A percentile compares a stretch with the other conserved stretches of the same genome.
phyloP scores from a whole-genome alignment of 1,140 invertebrate species.

The Lordiphosa mommai region DNA sequence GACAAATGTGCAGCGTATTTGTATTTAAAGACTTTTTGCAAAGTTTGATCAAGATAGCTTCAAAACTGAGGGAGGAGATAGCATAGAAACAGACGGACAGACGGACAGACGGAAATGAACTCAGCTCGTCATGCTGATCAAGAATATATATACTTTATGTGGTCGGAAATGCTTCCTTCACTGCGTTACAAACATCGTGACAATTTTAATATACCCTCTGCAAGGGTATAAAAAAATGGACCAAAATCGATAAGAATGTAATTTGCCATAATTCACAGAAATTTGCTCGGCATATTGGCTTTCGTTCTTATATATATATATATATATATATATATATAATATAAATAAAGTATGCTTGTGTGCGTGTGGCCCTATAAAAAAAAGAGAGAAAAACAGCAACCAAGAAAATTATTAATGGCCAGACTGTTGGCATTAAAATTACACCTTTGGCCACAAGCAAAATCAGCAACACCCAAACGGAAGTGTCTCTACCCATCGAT shows the following conservation, averaged over 20 bases:
- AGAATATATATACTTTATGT: no score
- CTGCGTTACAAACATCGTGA: no score
- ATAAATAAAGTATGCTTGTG: not conserved
- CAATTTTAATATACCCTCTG: no score
- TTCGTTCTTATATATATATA: constrained; percentile 18
- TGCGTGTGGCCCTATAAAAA: constrained; percentile 11
- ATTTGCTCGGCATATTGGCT: constrained; percentile 74
- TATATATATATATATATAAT: constrained; percentile 3
- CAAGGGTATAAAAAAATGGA: no score
- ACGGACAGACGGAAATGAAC: no score
- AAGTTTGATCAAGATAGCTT: no score
- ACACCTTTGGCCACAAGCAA: constrained; percentile 36
- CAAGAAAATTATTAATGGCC: constrained; percentile 60
- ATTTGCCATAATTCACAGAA: constrained; percentile 77
- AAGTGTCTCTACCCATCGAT: not conserved
- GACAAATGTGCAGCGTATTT: no score
- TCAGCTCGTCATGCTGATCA: no score
- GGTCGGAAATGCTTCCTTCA: no score
- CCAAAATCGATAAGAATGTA: constrained; percentile 76
- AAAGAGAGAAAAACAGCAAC: constrained; percentile 9
- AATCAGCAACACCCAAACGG: constrained; percentile 11
- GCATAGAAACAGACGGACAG: no score
- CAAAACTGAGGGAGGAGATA: no score
- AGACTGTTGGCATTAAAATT: constrained; percentile 66
- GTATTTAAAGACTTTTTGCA: no score